phyloP scores from a whole-genome alignment of 30 jellyfish, hydroid and myxozoan genomes.

The Aurelia coerulea region DNA sequence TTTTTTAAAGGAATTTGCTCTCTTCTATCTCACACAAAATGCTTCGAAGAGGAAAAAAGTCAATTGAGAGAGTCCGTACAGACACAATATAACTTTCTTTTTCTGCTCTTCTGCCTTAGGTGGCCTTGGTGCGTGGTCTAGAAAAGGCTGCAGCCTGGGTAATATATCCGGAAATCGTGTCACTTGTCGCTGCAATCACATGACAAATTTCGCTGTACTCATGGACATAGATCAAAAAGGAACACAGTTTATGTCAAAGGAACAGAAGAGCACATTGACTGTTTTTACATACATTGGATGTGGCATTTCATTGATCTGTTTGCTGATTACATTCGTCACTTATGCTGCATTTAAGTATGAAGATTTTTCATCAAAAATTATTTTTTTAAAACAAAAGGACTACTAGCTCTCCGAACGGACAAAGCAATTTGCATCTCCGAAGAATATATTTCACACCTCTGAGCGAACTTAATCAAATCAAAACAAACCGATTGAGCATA shows the following conservation, averaged over 20 bases:
- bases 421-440: too few species aligned
- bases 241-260: not conserved
- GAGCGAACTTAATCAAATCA: too few species aligned
- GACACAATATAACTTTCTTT: too few species aligned
- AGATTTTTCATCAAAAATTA: not conserved
- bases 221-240: not conserved
- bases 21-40: too few species aligned
- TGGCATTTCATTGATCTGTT: conserved; percentile 5
- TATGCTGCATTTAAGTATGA: conserved; percentile 28
- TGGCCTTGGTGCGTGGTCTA: conserved; percentile 37
- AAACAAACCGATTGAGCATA: too few species aligned
- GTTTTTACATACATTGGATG: conserved; percentile 28
- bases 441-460: too few species aligned
- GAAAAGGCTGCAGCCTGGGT: conserved; percentile 4
- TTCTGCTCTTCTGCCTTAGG: conserved; percentile 2
- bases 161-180: not conserved
- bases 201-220: conserved; percentile 41
- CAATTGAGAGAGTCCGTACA: too few species aligned
- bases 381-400: too few species aligned
- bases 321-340: conserved; percentile 25
- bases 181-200: conserved; percentile 46
- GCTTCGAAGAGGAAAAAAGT: too few species aligned
- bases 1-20: too few species aligned
- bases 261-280: conserved; percentile 1
- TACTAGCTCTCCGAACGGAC: too few species aligned